Percentiles rank a stretch among this genome's conserved stretches.
Conservation (phyloP, 1,140 invertebrate species). For the Macrocentrus cingulum region DNA sequence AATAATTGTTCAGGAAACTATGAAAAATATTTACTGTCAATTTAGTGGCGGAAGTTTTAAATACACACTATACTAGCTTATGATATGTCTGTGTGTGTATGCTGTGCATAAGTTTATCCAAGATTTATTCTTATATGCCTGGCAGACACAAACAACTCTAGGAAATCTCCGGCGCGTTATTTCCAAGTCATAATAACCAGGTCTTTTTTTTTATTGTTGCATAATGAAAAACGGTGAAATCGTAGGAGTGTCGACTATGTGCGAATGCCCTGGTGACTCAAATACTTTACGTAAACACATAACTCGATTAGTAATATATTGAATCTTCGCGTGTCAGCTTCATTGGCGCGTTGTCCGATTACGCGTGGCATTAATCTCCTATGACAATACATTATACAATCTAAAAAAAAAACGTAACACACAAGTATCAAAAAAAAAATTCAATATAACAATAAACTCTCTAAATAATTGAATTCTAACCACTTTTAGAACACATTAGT, state of each 20-base stretch:
- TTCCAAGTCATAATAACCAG: constrained; percentile 6
- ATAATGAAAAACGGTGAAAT: constrained; percentile 25
- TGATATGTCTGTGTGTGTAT: no score
- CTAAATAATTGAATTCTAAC: no score
- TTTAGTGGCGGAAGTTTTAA: no score
- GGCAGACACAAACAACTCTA: constrained; percentile 5
- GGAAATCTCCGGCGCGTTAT: constrained; percentile 13
- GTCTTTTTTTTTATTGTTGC: constrained; percentile 9
- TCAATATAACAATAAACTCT: neutral
- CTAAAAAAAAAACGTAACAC: neutral
- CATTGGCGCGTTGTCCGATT: neutral
- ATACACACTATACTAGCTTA: no score
- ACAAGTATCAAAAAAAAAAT: neutral
- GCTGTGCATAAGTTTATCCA: no score
- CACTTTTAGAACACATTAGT: no score
- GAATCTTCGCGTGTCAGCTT: constrained; percentile 7
- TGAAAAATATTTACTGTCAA: no score
- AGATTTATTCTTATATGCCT: no score
- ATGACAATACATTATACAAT: neutral
- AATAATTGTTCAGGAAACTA: no score
- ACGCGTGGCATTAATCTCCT: neutral
- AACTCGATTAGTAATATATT: constrained; percentile 25
- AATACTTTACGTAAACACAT: constrained; percentile 30
- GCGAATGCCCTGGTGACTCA: constrained; percentile 29
- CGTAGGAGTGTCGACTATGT: constrained; percentile 24